phyloP scores from a whole-genome alignment of 1,140 invertebrate genomes.

The Meloidogyne hapla region DNA sequence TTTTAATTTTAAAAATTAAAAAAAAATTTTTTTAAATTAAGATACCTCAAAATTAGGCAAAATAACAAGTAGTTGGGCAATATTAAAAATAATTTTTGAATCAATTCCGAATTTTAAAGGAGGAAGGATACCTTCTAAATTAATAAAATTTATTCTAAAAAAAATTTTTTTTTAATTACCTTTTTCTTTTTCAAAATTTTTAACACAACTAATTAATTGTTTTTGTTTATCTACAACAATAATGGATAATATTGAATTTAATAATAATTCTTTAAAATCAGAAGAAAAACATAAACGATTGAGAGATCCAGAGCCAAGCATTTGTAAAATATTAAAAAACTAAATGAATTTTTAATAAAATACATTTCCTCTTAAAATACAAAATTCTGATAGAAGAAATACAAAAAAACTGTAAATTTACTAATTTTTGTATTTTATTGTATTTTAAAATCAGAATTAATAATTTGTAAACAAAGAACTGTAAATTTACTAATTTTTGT shows the following conservation, averaged over 20 bases:
- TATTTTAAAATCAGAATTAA: too few relatives aligned
- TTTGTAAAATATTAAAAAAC: not conserved
- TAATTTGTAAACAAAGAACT: not conserved
- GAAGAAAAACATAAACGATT: not conserved
- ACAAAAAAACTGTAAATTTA: too few relatives aligned
- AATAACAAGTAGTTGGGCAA: not conserved
- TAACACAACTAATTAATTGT: conserved; percentile 9
- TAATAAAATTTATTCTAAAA: not conserved
- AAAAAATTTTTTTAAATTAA: too few relatives aligned
- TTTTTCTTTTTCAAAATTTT: not conserved
- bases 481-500: not conserved
- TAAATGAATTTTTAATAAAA: not conserved
- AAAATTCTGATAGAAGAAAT: too few relatives aligned
- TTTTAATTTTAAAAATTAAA: not conserved
- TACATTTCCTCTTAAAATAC: too few relatives aligned
- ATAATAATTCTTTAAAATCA: not conserved
- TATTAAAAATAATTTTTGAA: not conserved
- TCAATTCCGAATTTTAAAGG: conserved; percentile 18
- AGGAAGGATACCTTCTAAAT: not conserved
- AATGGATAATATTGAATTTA: not conserved
- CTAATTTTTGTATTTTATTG: too few relatives aligned
- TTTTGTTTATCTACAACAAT: not conserved
- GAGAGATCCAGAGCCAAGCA: not conserved
- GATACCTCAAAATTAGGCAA: conserved; percentile 16
- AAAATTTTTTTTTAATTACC: conserved; percentile 8